phyloP scores from a whole-genome alignment of 2,113 vertebrate genomes.

The Microtus ochrogaster region DNA sequence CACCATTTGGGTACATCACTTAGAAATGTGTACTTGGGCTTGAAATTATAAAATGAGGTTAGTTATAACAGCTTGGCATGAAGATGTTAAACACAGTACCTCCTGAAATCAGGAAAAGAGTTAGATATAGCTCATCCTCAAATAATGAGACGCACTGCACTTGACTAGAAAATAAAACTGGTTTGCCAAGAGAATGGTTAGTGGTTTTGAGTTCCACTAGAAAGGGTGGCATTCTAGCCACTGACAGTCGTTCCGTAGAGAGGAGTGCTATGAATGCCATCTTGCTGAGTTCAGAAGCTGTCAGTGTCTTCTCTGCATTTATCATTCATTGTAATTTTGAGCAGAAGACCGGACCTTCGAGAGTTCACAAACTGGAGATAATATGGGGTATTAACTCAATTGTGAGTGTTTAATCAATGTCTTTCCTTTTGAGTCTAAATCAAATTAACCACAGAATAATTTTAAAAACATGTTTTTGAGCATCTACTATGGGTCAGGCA shows the following conservation, averaged over 20 bases:
- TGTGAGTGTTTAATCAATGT: neutral
- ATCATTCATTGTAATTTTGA: neutral
- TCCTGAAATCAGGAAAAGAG: neutral
- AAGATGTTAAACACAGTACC: neutral
- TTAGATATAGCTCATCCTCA: neutral
- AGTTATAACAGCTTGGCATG: neutral
- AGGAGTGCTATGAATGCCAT: neutral
- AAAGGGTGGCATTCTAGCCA: neutral
- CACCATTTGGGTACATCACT: neutral
- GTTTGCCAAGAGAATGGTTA: neutral
- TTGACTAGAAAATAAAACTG: neutral
- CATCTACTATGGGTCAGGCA: neutral
- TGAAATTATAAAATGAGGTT: slow-evolving; percentile 8
- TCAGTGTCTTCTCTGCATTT: neutral
- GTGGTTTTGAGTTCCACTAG: neutral
- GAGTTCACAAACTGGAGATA: neutral
- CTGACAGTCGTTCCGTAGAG: neutral
- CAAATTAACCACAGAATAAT: neutral
- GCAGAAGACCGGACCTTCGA: neutral
- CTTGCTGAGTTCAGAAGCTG: slow-evolving; percentile 17
- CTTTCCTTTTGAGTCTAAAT: neutral
- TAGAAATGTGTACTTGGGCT: neutral
- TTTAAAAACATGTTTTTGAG: neutral
- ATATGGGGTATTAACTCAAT: neutral
- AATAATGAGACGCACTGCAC: neutral